Base-by-base conservation (phyloP, 1,140 invertebrate species). In the Drosophila tristis region DNA sequence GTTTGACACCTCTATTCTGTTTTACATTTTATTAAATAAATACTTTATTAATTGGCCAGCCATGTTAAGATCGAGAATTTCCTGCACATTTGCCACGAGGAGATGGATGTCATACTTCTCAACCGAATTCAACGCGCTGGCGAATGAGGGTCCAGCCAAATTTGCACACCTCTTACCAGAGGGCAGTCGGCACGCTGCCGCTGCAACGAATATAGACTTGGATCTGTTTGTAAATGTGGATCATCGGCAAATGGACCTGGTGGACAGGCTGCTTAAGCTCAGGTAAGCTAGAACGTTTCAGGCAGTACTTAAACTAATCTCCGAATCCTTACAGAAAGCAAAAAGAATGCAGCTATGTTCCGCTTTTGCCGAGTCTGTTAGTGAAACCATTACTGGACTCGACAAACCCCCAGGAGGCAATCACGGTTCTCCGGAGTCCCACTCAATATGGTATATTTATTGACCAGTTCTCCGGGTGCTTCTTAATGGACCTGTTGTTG, bases 401-500 rank as follows among this genome's bases (percentile, higher is more conserved):
- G 0, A 55, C 63, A 1, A 78, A 49, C 16, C 72, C 79, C 5
- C 66, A 96, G 11, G 93, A 95, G 29, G 92, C 98, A 11, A 74
- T 98, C 2, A 91, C 94, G 23, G 93, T 98, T 13, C 91, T 99
- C 13, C 94, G 96, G 78, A 95, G 98, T 90, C 94, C 97, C 51
- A 92, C 98, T 9, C 96, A 96, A 82, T 99, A 97, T 93, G 98
- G 98, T 2, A 92, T 99, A 31, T 98, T 99, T 90, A 94, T 97
- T 13, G 97, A 99, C 93, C 92, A 95, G 59, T 96, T 95, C 78
- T 93, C 94, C 44, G 95, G 95, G 45, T 98, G 97, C 92, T 93
- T 98, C 13, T 91, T 98, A n/a, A 94, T 99, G 93, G 95, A 98
- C 81, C 93, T 94, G 35, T 96, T 97, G 74, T 92, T 98, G 16